Percentiles rank a stretch among this genome's conserved stretches.
phyloP scores from a whole-genome alignment of 2,113 vertebrate genomes.

The Sigmodon hispidus region DNA sequence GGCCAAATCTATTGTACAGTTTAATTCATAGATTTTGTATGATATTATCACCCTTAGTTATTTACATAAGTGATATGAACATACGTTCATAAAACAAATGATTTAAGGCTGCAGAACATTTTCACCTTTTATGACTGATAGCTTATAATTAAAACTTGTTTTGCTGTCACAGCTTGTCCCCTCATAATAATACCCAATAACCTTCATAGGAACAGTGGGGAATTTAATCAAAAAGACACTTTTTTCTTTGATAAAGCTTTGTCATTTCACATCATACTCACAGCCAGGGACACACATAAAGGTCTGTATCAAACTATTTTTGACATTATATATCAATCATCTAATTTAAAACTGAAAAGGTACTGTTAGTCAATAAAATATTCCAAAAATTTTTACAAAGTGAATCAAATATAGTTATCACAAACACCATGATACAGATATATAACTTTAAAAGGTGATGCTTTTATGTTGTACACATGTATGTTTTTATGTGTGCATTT shows the following conservation, averaged over 20 bases:
- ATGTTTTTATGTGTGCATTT: neutral
- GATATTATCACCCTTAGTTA: conserved; percentile 38
- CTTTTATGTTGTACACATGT: neutral
- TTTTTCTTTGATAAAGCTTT: neutral
- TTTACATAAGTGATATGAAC: neutral
- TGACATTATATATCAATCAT: conserved; percentile 53
- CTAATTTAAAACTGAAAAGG: neutral
- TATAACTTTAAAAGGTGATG: neutral
- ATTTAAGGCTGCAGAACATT: neutral
- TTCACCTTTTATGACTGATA: neutral
- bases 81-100: neutral
- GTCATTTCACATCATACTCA: neutral
- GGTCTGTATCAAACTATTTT: neutral
- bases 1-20: neutral
- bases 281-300: neutral
- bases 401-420: conserved; percentile 47
- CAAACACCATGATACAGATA: conserved; percentile 43
- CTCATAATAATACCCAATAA: neutral
- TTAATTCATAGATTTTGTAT: conserved; percentile 36
- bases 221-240: conserved; percentile 38
- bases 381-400: conserved; percentile 14
- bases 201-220: neutral
- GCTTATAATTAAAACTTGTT: neutral
- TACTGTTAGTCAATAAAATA: neutral
- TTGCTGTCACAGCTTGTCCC: neutral